These are phyloP conservation scores for Agrilus biguttatus DNA, from an alignment of 2,888 invertebrate species.

Conservation along the genomic window DNA sequence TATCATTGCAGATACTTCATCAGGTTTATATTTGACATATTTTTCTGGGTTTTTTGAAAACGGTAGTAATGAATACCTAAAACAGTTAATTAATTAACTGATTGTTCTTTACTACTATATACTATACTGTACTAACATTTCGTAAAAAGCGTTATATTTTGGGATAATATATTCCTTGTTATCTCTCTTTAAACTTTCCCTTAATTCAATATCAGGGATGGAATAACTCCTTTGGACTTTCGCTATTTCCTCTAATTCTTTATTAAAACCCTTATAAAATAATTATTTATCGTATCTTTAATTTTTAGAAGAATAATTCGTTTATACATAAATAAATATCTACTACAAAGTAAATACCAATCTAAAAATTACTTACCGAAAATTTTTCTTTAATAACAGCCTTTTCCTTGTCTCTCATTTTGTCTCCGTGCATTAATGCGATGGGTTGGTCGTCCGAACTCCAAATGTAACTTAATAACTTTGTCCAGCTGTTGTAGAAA, in stretches of 20 bases:
- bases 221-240: slow-evolving; percentile 80
- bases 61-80: slow-evolving; percentile 53
- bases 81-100: slow-evolving; percentile 12
- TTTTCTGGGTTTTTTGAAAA: slow-evolving; percentile 91
- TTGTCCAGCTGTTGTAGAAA: slow-evolving; percentile 56
- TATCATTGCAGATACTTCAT: slow-evolving; percentile 68
- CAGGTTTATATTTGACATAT: slow-evolving; percentile 80
- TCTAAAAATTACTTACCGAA: slow-evolving; percentile 42
- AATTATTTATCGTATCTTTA: not conserved
- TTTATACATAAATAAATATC: too few species aligned
- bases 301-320: too few species aligned
- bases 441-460: slow-evolving; percentile 52
- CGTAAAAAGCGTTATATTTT: slow-evolving; percentile 68
- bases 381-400: slow-evolving; percentile 80
- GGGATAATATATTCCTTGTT: slow-evolving; percentile 81
- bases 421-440: slow-evolving; percentile 40
- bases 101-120: too few species aligned
- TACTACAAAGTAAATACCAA: slow-evolving; percentile 1
- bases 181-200: slow-evolving; percentile 77
- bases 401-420: slow-evolving; percentile 74
- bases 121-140: slow-evolving; percentile 36
- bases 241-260: slow-evolving; percentile 83
- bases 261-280: slow-evolving; percentile 71
- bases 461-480: slow-evolving; percentile 59
- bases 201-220: slow-evolving; percentile 81